Base-by-base conservation (phyloP, 2,888 invertebrate genomes). In the Scaptomyza polygonia region DNA sequence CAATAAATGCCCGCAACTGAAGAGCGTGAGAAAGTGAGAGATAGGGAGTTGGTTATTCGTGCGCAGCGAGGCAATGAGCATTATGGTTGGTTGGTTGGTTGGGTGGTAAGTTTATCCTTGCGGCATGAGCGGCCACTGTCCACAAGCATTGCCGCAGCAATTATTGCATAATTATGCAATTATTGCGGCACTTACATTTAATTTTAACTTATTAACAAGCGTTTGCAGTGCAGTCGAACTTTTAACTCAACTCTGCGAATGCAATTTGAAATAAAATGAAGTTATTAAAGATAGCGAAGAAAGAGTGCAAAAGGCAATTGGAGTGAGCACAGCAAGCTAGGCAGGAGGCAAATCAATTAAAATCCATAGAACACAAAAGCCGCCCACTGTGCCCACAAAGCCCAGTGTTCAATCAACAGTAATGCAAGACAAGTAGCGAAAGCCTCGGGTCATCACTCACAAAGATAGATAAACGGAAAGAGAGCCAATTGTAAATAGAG, bases 381-480 rank as follows among this genome's bases (percentile, higher is more conserved):
- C 48, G 48, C 66, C 56, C 62, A 66, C 68, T 56, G 70, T 39
- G 67, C 53, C n/a, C n/a, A n/a, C 72, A 67, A 14, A 69, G 32
- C 18, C 58, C 70, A 69, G 64, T 61, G 75, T 67, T 86, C 82
- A 86, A 84, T 84, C 84, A 86, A 84, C 58, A 67, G 72, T 58
- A 55, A 67, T 54, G 65, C 77, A 56, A 59, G 54, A 32, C 16
- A 29, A 36, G 39, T 59, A 53, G 49, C 30, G 78, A 76, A 79
- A 78, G 86, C 77, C 79, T 49, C 55, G 67, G 82, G 86, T 84
- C 84, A 86, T 84, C 82, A 86, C 79, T 79, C 86, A 84, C 62
- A 77, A 61, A 64, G 61, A 70, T 62, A 52, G 53, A 11, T 29
- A 14, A 16, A 21, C n/a, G 34, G 18, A 55, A 21, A 48, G 53